phyloP scores from a whole-genome alignment of 2,888 invertebrate genomes.

The Tubiluchus corallicola region DNA sequence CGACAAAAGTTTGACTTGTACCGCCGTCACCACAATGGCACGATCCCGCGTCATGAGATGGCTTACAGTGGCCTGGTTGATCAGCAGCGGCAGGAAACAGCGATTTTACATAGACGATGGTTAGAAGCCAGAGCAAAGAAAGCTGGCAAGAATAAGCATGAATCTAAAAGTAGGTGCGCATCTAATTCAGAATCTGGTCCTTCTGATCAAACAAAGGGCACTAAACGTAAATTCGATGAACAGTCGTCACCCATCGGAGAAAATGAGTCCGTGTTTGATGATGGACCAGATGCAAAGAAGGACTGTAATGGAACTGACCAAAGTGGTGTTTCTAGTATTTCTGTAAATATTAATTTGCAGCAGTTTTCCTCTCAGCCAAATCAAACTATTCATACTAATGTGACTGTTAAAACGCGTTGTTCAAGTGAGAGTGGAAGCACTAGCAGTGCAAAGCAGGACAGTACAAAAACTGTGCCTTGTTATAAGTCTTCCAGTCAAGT shows the following conservation, averaged over 20 bases:
- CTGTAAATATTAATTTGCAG: no score
- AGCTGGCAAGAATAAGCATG: conserved; percentile 27
- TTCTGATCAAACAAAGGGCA: not conserved
- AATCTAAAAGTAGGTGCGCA: not conserved
- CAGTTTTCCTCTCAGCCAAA: no score
- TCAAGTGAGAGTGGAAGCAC: not conserved
- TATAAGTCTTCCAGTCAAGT: no score
- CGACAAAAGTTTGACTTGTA: conserved; percentile 68
- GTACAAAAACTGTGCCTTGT: no score
- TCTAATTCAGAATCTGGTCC: not conserved
- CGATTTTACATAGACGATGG: conserved; percentile 66
- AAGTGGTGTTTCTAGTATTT: no score
- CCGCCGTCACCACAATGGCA: conserved; percentile 61
- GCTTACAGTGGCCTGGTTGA: conserved; percentile 69
- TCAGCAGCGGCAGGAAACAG: conserved; percentile 73
- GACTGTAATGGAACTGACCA: not conserved
- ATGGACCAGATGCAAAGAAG: not conserved
- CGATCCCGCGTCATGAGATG: conserved; percentile 69
- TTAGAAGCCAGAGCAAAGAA: conserved; percentile 76
- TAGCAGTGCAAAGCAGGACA: not conserved
- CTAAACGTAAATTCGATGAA: not conserved
- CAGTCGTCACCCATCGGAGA: no score
- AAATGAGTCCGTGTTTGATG: no score
- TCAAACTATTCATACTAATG: not conserved
- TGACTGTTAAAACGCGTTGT: not conserved